phyloP scores from a whole-genome alignment of 1,140 invertebrate genomes.

The Paraescarpia echinospica region DNA sequence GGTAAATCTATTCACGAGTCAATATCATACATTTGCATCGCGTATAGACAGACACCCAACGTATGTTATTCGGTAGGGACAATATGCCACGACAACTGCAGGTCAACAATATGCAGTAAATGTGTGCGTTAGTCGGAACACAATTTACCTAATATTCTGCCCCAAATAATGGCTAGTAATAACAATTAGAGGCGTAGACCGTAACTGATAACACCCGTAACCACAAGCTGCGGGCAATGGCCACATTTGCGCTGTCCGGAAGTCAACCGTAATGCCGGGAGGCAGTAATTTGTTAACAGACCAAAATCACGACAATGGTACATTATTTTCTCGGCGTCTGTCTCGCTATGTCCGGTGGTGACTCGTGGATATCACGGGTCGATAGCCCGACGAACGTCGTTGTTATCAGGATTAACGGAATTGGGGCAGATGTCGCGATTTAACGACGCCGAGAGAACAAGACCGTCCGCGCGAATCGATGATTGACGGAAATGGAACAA shows the following conservation, averaged over 20 bases:
- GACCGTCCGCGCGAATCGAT: background rate
- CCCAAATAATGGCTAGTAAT: background rate
- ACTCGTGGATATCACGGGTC: background rate
- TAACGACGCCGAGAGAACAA: background rate
- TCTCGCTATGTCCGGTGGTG: background rate
- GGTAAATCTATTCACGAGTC: background rate
- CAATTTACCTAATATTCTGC: background rate
- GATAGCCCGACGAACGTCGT: background rate
- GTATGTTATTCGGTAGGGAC: background rate
- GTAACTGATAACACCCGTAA: background rate
- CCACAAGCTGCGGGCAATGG: background rate
- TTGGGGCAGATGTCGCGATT: background rate
- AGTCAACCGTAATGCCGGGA: background rate
- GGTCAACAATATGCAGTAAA: no score
- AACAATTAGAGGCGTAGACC: background rate
- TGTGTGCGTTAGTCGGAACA: background rate
- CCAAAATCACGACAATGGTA: background rate
- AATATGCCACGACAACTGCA: no score
- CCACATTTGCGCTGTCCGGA: background rate
- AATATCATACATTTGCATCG: no score
- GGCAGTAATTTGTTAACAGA: constrained; percentile 1
- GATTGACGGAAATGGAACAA: background rate
- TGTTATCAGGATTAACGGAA: background rate
- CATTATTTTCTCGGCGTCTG: background rate
- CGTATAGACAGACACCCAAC: no score